phyloP scores from a whole-genome alignment of 2,888 invertebrate genomes.

The Clostera curtula region DNA sequence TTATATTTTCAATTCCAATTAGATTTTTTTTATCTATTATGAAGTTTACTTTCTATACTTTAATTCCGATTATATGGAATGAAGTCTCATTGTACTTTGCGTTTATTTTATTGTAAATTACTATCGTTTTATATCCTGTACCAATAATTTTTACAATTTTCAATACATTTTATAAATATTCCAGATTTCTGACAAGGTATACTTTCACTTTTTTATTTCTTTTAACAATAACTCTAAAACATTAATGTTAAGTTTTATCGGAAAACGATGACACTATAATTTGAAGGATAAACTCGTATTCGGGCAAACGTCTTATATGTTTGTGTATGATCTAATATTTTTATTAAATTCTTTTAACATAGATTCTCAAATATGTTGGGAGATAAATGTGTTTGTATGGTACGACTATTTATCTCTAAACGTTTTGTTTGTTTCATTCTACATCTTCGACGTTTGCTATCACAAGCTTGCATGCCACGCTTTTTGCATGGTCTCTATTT shows the following conservation, averaged over 20 bases:
- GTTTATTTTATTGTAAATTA: constrained; percentile 42
- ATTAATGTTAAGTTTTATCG: constrained; percentile 39
- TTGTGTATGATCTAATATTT: constrained; percentile 7
- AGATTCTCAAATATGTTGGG: no score
- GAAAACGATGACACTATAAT: constrained; percentile 51
- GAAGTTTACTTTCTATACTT: no score
- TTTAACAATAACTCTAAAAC: constrained; percentile 65
- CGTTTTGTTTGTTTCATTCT: no score
- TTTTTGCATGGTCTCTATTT: constrained; percentile 31
- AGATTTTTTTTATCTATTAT: no score
- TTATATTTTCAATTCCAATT: constrained; percentile 11
- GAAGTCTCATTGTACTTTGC: constrained; percentile 39
- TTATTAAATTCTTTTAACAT: no score
- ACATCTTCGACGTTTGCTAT: constrained; percentile 37
- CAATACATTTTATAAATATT: constrained; percentile 56
- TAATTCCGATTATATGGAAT: constrained; percentile 34
- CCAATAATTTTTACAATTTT: constrained; percentile 21
- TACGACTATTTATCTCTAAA: no score
- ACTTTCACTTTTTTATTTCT: constrained; percentile 42
- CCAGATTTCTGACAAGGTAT: constrained; percentile 61
- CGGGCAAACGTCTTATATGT: constrained; percentile 33
- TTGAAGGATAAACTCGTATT: constrained; percentile 14
- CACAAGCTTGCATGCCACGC: constrained; percentile 54
- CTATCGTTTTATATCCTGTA: constrained; percentile 22
- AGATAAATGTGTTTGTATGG: no score